Evolutionary conservation across 2,113 vertebrate genomes (phyloP).

Genomic region (Nycticorax nycticorax): DNA sequence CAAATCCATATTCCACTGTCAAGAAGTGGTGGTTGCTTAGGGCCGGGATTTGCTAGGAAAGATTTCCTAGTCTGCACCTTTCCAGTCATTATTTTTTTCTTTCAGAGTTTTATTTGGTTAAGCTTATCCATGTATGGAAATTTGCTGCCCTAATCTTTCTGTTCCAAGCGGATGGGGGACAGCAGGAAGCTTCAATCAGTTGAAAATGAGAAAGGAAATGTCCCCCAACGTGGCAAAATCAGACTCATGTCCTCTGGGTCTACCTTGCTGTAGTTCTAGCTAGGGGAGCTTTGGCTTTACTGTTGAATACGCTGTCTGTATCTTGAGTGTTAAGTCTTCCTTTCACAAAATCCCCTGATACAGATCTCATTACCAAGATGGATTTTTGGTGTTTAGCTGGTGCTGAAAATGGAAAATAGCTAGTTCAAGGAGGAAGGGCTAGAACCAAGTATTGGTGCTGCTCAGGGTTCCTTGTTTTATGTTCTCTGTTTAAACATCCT

Average conservation of each 20-base stretch:
- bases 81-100: neutral
- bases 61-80: neutral
- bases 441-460: neutral
- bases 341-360: neutral
- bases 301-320: rapidly evolving
- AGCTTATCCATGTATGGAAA: neutral
- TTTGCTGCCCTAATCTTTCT: neutral
- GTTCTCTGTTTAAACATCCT: neutral
- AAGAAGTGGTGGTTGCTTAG: neutral
- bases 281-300: neutral
- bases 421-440: neutral
- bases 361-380: neutral
- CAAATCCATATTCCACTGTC: neutral
- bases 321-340: neutral
- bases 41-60: neutral
- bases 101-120: neutral
- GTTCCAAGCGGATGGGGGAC: neutral
- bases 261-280: neutral
- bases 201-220: neutral
- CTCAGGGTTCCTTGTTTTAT: neutral
- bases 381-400: neutral
- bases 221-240: neutral
- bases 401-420: neutral
- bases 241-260: neutral
- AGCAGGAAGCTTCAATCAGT: neutral